Conservation (phyloP, 2,797 vertebrate genomes). For the Crocodylus rhombifer region DNA sequence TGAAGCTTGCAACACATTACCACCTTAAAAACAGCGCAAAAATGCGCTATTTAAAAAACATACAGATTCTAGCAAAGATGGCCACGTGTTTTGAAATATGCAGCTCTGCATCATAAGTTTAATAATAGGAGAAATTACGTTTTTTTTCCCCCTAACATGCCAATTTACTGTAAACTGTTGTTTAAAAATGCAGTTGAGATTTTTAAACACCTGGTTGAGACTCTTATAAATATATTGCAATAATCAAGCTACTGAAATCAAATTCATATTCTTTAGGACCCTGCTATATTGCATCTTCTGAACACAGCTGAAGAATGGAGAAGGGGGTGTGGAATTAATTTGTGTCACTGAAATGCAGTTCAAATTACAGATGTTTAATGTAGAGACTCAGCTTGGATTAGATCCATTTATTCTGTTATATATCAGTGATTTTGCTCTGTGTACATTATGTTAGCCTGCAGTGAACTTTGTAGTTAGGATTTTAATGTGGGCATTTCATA, state of each 20-base stretch:
- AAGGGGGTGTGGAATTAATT: background rate
- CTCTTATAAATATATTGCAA: background rate
- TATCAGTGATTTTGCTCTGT: background rate
- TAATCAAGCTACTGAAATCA: slow-evolving; percentile 2
- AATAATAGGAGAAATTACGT: too few species aligned
- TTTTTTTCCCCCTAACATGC: slow-evolving; percentile 7
- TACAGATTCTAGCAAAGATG: slow-evolving; percentile 34
- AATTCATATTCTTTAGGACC: background rate
- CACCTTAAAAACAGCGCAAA: slow-evolving; percentile 49
- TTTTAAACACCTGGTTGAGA: background rate
- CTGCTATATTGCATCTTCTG: background rate
- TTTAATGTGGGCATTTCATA: background rate
- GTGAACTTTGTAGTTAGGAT: background rate
- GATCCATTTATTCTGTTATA: background rate
- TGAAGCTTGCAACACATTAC: background rate
- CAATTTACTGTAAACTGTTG: background rate
- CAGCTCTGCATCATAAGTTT: background rate
- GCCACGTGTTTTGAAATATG: slow-evolving; percentile 39
- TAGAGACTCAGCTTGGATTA: background rate
- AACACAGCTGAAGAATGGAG: background rate
- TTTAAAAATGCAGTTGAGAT: slow-evolving; percentile 20
- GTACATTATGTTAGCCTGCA: background rate
- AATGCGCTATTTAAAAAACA: slow-evolving; percentile 35
- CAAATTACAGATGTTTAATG: background rate
- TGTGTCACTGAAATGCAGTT: background rate